Percentiles rank a stretch among this genome's conserved stretches.
Evolutionary conservation across 2,888 invertebrate genomes (phyloP).

Genomic region (Apocheima hispidaria): DNA sequence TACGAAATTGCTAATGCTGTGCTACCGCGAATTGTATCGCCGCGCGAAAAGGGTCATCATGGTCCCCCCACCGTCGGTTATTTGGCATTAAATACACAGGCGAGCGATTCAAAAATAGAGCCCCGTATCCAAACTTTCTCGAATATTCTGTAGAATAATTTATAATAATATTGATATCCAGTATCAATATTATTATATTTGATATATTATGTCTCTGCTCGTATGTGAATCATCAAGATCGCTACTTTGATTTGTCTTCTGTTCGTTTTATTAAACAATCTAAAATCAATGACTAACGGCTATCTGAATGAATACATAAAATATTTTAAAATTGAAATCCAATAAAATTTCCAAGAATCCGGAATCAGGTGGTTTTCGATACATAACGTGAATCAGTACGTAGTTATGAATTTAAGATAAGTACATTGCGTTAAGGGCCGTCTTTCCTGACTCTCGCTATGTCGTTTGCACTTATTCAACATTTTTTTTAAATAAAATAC

Average conservation of each 20-base stretch:
- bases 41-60: too few species aligned
- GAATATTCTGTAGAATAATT: too few species aligned
- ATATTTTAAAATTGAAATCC: not conserved
- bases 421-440: conserved; percentile 4
- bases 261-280: not conserved
- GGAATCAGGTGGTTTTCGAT: not conserved
- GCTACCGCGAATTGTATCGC: too few species aligned
- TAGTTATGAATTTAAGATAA: not conserved
- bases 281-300: not conserved
- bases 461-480: too few species aligned
- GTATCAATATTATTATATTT: conserved; percentile 37
- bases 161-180: too few species aligned
- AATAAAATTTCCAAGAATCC: not conserved
- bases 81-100: too few species aligned
- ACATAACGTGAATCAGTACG: not conserved
- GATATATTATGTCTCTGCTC: conserved; percentile 16
- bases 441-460: too few species aligned
- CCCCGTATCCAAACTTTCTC: too few species aligned
- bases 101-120: too few species aligned
- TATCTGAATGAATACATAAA: not conserved
- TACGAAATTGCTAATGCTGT: too few species aligned
- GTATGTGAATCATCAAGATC: conserved; percentile 22
- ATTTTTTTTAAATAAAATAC: too few species aligned
- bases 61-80: too few species aligned
- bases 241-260: conserved; percentile 2